A percentile compares a stretch with the other conserved stretches of the same genome.
Conservation (phyloP, 2,797 vertebrate genomes). For the Acanthis flammea region DNA sequence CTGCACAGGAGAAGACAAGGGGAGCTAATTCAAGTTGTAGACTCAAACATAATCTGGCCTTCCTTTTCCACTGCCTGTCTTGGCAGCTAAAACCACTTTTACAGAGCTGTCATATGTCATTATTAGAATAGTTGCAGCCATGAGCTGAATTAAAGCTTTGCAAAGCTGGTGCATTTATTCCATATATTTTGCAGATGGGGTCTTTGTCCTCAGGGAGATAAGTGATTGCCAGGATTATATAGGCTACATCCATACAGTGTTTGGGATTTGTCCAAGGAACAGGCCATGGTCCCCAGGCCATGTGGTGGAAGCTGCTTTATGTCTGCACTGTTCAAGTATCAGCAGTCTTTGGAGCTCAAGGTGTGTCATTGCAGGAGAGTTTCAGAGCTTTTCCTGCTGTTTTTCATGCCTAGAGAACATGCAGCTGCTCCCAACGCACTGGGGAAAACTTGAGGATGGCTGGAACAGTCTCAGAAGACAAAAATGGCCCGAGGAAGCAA, state of each 20-base stretch:
- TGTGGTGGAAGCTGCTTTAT: background rate
- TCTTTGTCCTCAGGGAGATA: background rate
- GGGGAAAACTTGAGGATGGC: background rate
- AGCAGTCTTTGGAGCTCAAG: background rate
- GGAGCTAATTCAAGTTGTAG: background rate
- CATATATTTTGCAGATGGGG: background rate
- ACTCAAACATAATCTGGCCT: background rate
- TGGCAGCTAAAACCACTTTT: constrained; percentile 14
- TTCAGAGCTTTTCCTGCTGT: background rate
- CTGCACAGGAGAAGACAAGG: background rate
- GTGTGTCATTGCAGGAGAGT: background rate
- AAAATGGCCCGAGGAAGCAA: background rate
- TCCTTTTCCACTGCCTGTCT: background rate
- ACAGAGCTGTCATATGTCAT: constrained; percentile 12
- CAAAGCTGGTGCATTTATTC: background rate
- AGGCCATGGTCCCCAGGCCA: background rate
- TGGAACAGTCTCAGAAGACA: background rate
- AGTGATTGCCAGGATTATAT: background rate
- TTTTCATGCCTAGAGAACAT: background rate
- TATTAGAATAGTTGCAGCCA: constrained; percentile 16
- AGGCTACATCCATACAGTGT: background rate
- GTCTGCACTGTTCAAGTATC: background rate
- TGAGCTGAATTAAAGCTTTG: background rate
- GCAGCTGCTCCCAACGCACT: background rate
- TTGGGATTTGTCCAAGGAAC: constrained; percentile 23